Percentiles rank a stretch among this genome's conserved stretches.
Conservation (phyloP, 2,888 invertebrate genomes). For the Helobdella robusta region DNA sequence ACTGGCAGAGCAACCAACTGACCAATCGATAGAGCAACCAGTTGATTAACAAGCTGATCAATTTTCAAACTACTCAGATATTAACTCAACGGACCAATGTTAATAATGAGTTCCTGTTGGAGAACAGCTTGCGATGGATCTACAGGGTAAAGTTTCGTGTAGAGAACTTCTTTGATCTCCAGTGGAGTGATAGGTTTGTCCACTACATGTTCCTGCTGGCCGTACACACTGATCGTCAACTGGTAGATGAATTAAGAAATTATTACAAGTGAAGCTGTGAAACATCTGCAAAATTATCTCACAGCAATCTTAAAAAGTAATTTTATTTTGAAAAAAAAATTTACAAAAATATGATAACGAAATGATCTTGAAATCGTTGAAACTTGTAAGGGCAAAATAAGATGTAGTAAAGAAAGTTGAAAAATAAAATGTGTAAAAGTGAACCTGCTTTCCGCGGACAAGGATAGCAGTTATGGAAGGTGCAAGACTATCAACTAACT, state of each 20-base stretch:
- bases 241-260: constrained; percentile 31
- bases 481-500: constrained; percentile 92
- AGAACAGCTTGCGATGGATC: constrained; percentile 83
- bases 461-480: constrained; percentile 94
- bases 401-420: too few relatives aligned
- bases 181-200: constrained; percentile 94
- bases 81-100: too few relatives aligned
- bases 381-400: too few relatives aligned
- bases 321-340: background rate
- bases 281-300: background rate
- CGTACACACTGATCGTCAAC: constrained; percentile 86
- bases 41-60: too few relatives aligned
- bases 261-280: background rate
- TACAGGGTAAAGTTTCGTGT: constrained; percentile 57
- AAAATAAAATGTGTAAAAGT: background rate
- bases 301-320: background rate
- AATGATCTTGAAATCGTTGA: too few relatives aligned
- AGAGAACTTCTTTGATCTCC: constrained; percentile 85
- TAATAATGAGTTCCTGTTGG: constrained; percentile 84
- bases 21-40: too few relatives aligned
- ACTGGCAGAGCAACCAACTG: too few relatives aligned
- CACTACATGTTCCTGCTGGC: constrained; percentile 77
- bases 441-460: constrained; percentile 90
- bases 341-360: too few relatives aligned
- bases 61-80: too few relatives aligned